These are phyloP conservation scores for Hyla sarda DNA, from an alignment of 2,113 vertebrate species.

Conservation along the genomic window DNA sequence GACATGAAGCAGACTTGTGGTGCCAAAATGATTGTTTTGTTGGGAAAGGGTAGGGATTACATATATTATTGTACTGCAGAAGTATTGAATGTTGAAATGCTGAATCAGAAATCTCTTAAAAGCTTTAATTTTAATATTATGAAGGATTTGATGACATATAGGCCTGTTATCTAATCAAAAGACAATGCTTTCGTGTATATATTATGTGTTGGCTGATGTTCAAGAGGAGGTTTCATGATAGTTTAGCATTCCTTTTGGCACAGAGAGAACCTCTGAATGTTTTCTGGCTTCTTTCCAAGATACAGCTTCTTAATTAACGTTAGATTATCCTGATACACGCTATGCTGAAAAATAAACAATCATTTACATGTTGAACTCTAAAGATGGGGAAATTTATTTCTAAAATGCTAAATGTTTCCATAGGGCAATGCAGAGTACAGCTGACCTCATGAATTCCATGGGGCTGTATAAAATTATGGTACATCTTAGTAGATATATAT, in stretches of 20 bases:
- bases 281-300: conserved; percentile 32
- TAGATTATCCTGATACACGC: conserved; percentile 30
- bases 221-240: conserved; percentile 3
- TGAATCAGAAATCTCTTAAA: not conserved
- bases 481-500: not conserved
- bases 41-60: not conserved
- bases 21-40: not conserved
- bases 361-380: not conserved
- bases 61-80: not conserved
- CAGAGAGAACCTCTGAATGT: conserved; percentile 6
- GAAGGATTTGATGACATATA: not conserved
- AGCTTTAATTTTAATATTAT: not conserved
- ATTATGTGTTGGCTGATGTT: not conserved
- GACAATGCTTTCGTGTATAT: not conserved
- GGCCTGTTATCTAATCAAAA: not conserved
- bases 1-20: not conserved
- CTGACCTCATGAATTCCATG: not conserved
- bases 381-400: not conserved
- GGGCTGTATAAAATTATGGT: not conserved
- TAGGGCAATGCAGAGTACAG: not conserved
- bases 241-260: conserved; percentile 26
- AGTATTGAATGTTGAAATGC: too few species aligned
- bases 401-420: not conserved
- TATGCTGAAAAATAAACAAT: not conserved
- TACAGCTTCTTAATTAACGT: not conserved